Base-by-base conservation (phyloP, 2,888 invertebrate genomes). In the Gari tellinella region DNA sequence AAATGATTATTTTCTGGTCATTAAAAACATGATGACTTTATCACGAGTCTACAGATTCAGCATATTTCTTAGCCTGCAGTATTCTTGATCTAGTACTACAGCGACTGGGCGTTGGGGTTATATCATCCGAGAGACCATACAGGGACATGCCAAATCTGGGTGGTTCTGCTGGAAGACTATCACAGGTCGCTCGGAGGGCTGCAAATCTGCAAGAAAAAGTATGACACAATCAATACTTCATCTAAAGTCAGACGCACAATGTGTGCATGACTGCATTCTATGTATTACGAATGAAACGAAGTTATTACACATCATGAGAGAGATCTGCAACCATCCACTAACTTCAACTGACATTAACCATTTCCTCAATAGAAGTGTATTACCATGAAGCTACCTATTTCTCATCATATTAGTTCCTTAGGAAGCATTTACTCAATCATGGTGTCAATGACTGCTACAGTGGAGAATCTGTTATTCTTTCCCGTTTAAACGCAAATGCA, bases 171-270 rank as follows among this genome's bases (percentile, higher is more conserved):
- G 86, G 85, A 15, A 88, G 67, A 19, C 60, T 74, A 31, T 82
- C 82, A 65, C 83, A 82, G 15, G 82, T 76, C 0, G 73, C 70
- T 65, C 81, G 49, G 37, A 88, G 61, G 8, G 86, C 67, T 12
- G 83, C 81, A 82, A 88, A 88, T 61, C 88, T 88, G 66, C 10
- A 72, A 66, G 12, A 2, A 48, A 5, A 19, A 60, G 37, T 8
- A 31, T 31, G 31, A 31, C 31, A 31, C 31, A 31, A 31, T 31
- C 31, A 31, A 31, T 8, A 38, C 8, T 40, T 19, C 15, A 55
- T 55, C 38, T 23, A 23, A 14, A 8, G 5, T 2, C 25, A 52
- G 14, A 8, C 40, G 14, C 15, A 40, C 40, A 40, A 40, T 40
- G 14, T 14, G 14, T 40, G 40, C 40, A 40, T 40, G 8, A 15